phyloP scores from a whole-genome alignment of 2,888 invertebrate species.

The Oscheius myriophilus region DNA sequence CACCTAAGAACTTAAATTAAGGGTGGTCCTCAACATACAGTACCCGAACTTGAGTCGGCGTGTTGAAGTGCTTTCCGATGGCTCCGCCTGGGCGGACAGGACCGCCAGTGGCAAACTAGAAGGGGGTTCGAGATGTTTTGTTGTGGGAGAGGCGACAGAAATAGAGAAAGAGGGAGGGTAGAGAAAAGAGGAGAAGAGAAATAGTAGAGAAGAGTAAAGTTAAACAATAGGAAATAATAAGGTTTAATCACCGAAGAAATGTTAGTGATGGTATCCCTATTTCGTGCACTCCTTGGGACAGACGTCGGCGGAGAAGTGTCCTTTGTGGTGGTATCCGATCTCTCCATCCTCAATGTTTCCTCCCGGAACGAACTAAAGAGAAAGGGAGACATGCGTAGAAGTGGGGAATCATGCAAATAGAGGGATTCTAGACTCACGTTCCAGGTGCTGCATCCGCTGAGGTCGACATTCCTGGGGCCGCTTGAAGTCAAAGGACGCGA shows the following conservation, averaged over 20 bases:
- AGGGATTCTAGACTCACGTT: slow-evolving; percentile 38
- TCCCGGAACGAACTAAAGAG: slow-evolving; percentile 41
- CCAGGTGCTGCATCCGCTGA: slow-evolving; percentile 43
- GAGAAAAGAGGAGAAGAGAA: background rate
- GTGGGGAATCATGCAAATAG: background rate
- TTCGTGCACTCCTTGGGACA: slow-evolving; percentile 44
- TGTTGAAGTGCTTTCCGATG: slow-evolving; percentile 6
- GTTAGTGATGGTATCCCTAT: slow-evolving; percentile 12
- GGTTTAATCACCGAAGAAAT: background rate
- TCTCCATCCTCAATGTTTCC: slow-evolving; percentile 45
- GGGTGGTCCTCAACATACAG: background rate
- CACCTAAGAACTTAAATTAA: slow-evolving; percentile 27
- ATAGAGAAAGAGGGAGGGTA: background rate
- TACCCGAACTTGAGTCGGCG: slow-evolving; percentile 6
- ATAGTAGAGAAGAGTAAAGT: background rate
- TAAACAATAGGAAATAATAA: slow-evolving; percentile 1
- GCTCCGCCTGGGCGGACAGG: slow-evolving; percentile 4
- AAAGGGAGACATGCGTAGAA: slow-evolving; percentile 12
- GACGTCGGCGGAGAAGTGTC: slow-evolving; percentile 26
- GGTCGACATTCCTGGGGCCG: slow-evolving; percentile 21
- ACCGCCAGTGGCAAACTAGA: slow-evolving; percentile 3
- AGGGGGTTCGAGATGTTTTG: background rate
- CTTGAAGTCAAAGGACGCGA: slow-evolving; percentile 38
- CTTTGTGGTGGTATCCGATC: slow-evolving; percentile 40
- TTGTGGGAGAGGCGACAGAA: background rate